phyloP scores from a whole-genome alignment of 1,140 invertebrate genomes.

The Penaeus indicus region DNA sequence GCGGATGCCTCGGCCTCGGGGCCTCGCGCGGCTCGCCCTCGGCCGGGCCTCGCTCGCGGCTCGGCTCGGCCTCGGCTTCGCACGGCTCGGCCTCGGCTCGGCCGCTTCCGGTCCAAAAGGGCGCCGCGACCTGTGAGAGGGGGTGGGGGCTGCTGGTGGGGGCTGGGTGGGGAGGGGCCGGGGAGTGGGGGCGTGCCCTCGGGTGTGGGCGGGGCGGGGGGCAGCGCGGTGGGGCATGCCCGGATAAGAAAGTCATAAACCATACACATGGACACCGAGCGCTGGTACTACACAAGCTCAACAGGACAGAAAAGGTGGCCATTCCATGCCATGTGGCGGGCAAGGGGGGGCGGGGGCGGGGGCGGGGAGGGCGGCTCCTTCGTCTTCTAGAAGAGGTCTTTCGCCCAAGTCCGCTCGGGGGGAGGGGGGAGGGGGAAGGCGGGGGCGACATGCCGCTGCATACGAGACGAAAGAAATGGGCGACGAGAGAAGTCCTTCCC shows the following conservation, averaged over 20 bases:
- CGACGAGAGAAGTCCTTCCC: too few relatives aligned
- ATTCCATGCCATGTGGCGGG: constrained; percentile 49
- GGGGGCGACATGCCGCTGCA: not conserved
- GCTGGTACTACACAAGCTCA: constrained; percentile 55
- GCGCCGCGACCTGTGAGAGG: constrained; percentile 4
- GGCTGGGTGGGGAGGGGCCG: constrained; percentile 36
- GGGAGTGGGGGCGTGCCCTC: constrained; percentile 8
- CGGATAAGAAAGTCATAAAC: constrained; percentile 31
- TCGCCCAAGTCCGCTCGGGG: not conserved
- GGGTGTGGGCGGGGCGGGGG: constrained; percentile 37
- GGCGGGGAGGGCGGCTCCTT: constrained; percentile 15
- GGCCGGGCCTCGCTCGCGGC: too few relatives aligned
- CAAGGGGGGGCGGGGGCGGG: constrained; percentile 8
- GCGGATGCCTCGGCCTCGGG: not conserved
- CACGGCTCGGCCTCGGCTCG: too few relatives aligned
- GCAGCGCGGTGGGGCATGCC: not conserved
- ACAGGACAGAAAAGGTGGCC: constrained; percentile 60
- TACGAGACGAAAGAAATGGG: not conserved
- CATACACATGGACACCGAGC: constrained; percentile 61
- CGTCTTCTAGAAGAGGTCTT: not conserved
- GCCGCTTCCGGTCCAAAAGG: too few relatives aligned
- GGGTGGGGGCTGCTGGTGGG: constrained; percentile 40
- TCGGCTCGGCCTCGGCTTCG: too few relatives aligned
- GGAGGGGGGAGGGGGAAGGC: not conserved
- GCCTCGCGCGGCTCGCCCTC: too few relatives aligned